Evolutionary conservation across 2,888 invertebrate species (phyloP), one percentile per base, ranked within the genome.

Genomic region (Malacosoma neustria): DNA sequence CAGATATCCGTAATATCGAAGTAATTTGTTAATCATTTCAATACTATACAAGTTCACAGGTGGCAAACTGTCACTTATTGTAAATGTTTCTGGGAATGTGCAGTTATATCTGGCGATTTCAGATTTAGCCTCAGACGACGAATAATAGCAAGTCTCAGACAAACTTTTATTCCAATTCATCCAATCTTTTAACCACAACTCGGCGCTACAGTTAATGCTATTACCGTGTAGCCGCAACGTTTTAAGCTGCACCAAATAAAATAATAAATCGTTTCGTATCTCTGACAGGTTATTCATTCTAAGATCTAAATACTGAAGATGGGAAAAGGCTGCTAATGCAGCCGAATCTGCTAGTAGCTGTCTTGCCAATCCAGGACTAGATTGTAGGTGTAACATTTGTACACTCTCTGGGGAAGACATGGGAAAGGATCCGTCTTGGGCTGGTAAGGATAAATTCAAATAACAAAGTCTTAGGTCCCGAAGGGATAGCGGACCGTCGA

Each of bases 261-360:
- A 89, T 34, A 91, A 73, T 39, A 94, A 75, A 63, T 92, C 92
- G 39, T 88, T 88, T 45, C 92, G 88, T 38, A 85, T 66, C 46
- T 68, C 69, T 11, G 76, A 60, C 36, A 95, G 82, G 45, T 86
- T 86, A 37, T 89, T 88, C 54, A 94, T 79, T 49, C 91, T 88
- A 41, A 95, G 70, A 72, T 94, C 90, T 41, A 96, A 73, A 49
- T 90, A 89, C 54, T 90, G 88, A 33, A 95, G 77, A 61, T 90
- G 89, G 36, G 90, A 88, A 56, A 93, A 89, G 1, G 92, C 92
- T 13, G 91, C 90, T 43, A 93, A 72, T 4, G 91, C 90, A 1
- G 92, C 91, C 15, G 91, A 90, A 64, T 93, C 92, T 33, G 90
- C 89, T 47, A 95, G 76, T 39, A 92, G 80, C 62, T 91, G 91